Evolutionary conservation across 2,888 invertebrate species (phyloP).

Genomic region (Stenodera caucasica): DNA sequence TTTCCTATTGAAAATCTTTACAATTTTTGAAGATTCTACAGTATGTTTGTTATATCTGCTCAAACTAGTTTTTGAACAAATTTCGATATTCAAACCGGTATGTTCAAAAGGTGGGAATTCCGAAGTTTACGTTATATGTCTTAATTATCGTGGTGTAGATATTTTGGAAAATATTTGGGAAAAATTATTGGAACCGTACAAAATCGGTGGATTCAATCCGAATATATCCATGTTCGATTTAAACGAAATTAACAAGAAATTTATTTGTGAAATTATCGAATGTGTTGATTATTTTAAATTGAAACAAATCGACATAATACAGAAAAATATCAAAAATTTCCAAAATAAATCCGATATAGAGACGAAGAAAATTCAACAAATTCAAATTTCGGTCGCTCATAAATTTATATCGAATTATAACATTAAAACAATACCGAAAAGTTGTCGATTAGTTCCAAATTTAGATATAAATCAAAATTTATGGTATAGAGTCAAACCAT

Average conservation of each 20-base stretch:
- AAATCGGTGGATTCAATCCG: constrained; percentile 48
- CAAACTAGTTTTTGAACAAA: constrained; percentile 70
- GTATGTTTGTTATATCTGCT: constrained; percentile 79
- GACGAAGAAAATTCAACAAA: constrained; percentile 34
- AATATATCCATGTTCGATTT: constrained; percentile 63
- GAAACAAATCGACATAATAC: constrained; percentile 68
- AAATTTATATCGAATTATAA: constrained; percentile 64
- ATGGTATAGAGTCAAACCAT: constrained; percentile 18
- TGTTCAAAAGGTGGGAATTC: constrained; percentile 96
- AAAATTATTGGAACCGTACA: constrained; percentile 57
- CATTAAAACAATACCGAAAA: constrained; percentile 57
- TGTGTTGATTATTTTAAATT: constrained; percentile 69
- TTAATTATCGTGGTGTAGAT: constrained; percentile 61
- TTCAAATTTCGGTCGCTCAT: constrained; percentile 56
- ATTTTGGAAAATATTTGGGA: constrained; percentile 38
- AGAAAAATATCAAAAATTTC: constrained; percentile 67
- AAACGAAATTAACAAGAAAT: constrained; percentile 63
- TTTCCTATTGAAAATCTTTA: constrained; percentile 88
- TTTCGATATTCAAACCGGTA: constrained; percentile 82
- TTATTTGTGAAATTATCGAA: constrained; percentile 66
- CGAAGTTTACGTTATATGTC: constrained; percentile 83
- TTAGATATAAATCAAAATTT: constrained; percentile 41
- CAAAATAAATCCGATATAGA: constrained; percentile 47
- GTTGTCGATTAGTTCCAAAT: constrained; percentile 58
- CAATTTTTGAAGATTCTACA: constrained; percentile 82